Evolutionary conservation across 2,888 invertebrate species (phyloP), one percentile per base, ranked within the genome.

Genomic region (Pycnomerus fuliginosus): DNA sequence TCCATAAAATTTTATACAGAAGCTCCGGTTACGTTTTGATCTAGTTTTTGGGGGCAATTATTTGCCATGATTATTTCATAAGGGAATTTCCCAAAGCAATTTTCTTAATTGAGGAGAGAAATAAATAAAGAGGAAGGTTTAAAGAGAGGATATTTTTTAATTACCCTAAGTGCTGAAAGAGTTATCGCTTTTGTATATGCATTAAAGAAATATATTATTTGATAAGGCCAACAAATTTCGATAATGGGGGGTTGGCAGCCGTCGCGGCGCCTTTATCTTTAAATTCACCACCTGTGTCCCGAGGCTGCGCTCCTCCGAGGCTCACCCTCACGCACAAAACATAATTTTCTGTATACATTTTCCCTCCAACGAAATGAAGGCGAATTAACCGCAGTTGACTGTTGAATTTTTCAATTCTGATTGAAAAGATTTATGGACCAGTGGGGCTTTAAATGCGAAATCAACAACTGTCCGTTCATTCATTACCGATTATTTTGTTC

Each of bases 401-500:
- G 7, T n/a, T 28, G 16, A 20, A 28, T 22, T 30, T 35, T 42
- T 40, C 30, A 14, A 38, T 11, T 23, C 22, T 31, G 11, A 37
- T n/a, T n/a, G n/a, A n/a, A n/a, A 15, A 17, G 33, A 40, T 40
- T 41, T 34, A 34, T 33, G 28, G 15, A 20, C 12, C 12, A 20
- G 25, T n/a, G 15, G 8, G 29, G 32, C 32, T 33, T 34, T 42
- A 35, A 42, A 29, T 20, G 35, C n/a, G n/a, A n/a, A n/a, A n/a
- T n/a, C 16, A 11, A 13, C 50, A 53, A 50, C 53, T 51, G 56
- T 54, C 53, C 52, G 49, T 48, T 39, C 50, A 34, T 53, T 56
- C 48, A 58, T 58, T 56, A 58, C n/a, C n/a, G n/a, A n/a, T n/a
- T n/a, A n/a, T n/a, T 56, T 55, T 54, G 55, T 52, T 54, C 52